These are phyloP conservation scores for Sesamia inferens DNA, from an alignment of 2,888 invertebrate species.

Conservation along the genomic window DNA sequence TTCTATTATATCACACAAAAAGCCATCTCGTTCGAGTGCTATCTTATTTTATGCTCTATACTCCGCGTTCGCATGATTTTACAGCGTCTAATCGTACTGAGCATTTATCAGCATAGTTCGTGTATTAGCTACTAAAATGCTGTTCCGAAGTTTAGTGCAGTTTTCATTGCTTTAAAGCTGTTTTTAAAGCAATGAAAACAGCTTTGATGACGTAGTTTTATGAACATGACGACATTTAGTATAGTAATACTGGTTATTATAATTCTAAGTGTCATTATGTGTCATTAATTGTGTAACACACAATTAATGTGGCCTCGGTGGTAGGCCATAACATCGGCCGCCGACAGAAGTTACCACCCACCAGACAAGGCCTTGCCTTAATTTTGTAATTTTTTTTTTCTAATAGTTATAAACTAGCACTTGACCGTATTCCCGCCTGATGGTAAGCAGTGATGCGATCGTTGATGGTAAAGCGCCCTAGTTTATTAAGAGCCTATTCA, in stretches of 20 bases:
- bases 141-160: slow-evolving; percentile 16
- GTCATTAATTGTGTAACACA: not conserved
- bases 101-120: slow-evolving; percentile 39
- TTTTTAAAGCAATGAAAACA: too few species aligned
- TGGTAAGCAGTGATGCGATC: too few species aligned
- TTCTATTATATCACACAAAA: slow-evolving; percentile 22
- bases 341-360: too few species aligned
- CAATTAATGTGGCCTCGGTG: not conserved
- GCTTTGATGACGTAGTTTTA: not conserved
- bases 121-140: slow-evolving; percentile 20
- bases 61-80: slow-evolving; percentile 5
- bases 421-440: too few species aligned
- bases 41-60: slow-evolving; percentile 36
- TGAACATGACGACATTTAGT: too few species aligned
- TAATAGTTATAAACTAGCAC: too few species aligned
- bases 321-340: too few species aligned
- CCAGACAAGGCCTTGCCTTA: too few species aligned
- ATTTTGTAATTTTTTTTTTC: too few species aligned
- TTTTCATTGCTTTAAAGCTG: slow-evolving; percentile 17
- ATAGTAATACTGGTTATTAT: not conserved
- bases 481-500: too few species aligned
- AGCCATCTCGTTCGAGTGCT: slow-evolving; percentile 1
- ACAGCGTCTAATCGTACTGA: slow-evolving; percentile 8
- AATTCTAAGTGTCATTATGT: too few species aligned
- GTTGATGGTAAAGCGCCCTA: too few species aligned